phyloP scores from a whole-genome alignment of 2,113 vertebrate genomes.

The Aspiorhynchus laticeps region DNA sequence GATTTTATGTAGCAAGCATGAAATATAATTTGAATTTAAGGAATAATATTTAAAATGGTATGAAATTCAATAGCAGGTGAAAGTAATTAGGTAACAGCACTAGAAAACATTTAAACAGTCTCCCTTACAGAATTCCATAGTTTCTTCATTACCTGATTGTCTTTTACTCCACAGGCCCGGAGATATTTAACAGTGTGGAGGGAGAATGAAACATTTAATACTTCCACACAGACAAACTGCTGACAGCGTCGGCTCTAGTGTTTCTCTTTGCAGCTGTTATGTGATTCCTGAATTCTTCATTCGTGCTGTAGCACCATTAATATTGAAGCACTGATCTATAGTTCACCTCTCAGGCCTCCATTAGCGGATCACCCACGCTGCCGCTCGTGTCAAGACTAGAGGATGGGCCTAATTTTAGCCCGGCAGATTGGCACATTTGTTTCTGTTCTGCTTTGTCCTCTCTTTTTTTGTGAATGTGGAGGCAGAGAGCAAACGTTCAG shows the following conservation, averaged over 20 bases:
- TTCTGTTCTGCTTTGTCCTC: not conserved
- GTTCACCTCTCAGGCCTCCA: constrained; percentile 19
- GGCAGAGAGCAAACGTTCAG: not conserved
- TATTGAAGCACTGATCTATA: constrained; percentile 26
- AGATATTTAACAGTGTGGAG: constrained; percentile 6
- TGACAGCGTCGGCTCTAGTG: not conserved
- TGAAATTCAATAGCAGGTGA: not conserved
- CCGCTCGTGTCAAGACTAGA: not conserved
- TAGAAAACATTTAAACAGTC: not conserved
- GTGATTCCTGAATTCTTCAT: constrained; percentile 28
- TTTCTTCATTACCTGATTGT: not conserved
- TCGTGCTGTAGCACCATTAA: not conserved
- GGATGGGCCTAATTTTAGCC: constrained; percentile 4
- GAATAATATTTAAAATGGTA: not conserved
- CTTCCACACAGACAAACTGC: constrained; percentile 8
- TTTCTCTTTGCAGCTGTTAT: constrained; percentile 1
- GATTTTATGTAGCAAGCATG: not conserved
- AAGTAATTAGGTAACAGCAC: not conserved
- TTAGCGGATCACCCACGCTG: constrained; percentile 25
- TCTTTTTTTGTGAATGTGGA: not conserved
- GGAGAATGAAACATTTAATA: not conserved
- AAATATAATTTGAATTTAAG: not conserved
- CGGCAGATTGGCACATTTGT: not conserved
- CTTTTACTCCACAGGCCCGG: not conserved
- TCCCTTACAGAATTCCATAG: not conserved